Evolutionary conservation across 2,888 invertebrate genomes (phyloP).

Genomic region (Drosophila basisetae): DNA sequence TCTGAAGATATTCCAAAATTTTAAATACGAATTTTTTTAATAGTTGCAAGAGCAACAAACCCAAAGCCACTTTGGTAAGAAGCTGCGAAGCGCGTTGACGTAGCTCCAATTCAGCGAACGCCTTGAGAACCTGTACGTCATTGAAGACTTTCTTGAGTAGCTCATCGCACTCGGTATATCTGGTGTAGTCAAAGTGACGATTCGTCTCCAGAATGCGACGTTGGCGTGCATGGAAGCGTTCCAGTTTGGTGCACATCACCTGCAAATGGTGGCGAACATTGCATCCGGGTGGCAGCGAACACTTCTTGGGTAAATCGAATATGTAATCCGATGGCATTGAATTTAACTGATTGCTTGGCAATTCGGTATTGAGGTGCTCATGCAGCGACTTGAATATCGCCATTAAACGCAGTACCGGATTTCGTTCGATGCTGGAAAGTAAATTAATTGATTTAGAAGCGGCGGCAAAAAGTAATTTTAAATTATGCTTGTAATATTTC

Average conservation of each 20-base stretch:
- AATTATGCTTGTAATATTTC: background rate
- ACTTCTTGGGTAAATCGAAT: constrained; percentile 36
- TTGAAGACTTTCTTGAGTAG: constrained; percentile 40
- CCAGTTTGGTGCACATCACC: constrained; percentile 66
- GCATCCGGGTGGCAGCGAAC: constrained; percentile 54
- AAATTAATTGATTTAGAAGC: background rate
- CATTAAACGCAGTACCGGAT: constrained; percentile 60
- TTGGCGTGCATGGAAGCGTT: constrained; percentile 57
- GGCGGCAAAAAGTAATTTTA: no score
- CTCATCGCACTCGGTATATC: constrained; percentile 68
- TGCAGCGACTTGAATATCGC: constrained; percentile 67
- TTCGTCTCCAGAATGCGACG: constrained; percentile 65
- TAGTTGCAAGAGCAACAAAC: constrained; percentile 42
- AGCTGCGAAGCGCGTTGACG: constrained; percentile 70
- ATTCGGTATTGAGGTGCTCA: constrained; percentile 58
- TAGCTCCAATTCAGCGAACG: constrained; percentile 57
- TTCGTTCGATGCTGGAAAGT: constrained; percentile 51
- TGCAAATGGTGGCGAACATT: constrained; percentile 79
- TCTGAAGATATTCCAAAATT: constrained; percentile 35
- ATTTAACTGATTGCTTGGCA: constrained; percentile 53
- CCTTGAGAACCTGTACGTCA: constrained; percentile 29
- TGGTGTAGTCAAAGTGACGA: constrained; percentile 61
- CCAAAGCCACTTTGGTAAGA: constrained; percentile 25
- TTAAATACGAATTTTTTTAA: background rate
- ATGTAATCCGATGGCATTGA: constrained; percentile 61